These are phyloP conservation scores for Psilanteris sp. DNA, from an alignment of 1,140 invertebrate genomes.

Conservation along the genomic window DNA sequence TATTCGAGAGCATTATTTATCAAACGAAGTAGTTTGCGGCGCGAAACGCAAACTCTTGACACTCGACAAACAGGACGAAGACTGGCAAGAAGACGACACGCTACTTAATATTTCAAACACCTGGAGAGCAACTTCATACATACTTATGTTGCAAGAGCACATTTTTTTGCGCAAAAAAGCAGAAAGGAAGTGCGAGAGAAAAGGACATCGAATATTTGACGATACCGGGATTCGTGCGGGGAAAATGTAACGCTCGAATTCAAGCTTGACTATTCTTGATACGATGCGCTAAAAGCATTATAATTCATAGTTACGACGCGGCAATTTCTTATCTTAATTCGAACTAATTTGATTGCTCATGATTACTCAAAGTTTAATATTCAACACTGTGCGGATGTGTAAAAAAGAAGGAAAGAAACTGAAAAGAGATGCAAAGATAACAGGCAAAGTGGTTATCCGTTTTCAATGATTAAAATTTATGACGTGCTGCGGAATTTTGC, in stretches of 20 bases:
- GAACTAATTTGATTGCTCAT: too few relatives aligned
- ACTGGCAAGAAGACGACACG: conserved; percentile 54
- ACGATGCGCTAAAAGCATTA: conserved; percentile 17
- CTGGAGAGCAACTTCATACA: conserved; percentile 75
- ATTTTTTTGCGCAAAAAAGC: too few relatives aligned
- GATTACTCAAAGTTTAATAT: too few relatives aligned
- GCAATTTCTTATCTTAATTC: conserved; percentile 26
- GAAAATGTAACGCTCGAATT: conserved; percentile 28
- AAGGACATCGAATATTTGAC: conserved; percentile 27
- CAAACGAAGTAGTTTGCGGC: conserved; percentile 67
- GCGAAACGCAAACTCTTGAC: conserved; percentile 55
- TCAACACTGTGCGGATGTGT: too few relatives aligned
- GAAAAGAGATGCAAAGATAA: too few relatives aligned
- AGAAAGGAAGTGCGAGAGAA: too few relatives aligned
- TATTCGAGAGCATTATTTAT: conserved; percentile 76
- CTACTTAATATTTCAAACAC: conserved; percentile 77
- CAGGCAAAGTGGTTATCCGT: too few relatives aligned
- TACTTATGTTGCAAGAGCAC: conserved; percentile 70
- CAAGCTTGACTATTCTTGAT: conserved; percentile 19
- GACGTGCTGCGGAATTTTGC: too few relatives aligned
- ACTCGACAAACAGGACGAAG: conserved; percentile 68
- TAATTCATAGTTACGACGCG: neutral
- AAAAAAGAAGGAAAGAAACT: too few relatives aligned
- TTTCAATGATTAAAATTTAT: too few relatives aligned
- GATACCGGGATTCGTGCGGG: conserved; percentile 6